These are phyloP conservation scores for Anthopleura xanthogrammica DNA, from an alignment of 92 coral and sea anemone species.

Conservation along the genomic window DNA sequence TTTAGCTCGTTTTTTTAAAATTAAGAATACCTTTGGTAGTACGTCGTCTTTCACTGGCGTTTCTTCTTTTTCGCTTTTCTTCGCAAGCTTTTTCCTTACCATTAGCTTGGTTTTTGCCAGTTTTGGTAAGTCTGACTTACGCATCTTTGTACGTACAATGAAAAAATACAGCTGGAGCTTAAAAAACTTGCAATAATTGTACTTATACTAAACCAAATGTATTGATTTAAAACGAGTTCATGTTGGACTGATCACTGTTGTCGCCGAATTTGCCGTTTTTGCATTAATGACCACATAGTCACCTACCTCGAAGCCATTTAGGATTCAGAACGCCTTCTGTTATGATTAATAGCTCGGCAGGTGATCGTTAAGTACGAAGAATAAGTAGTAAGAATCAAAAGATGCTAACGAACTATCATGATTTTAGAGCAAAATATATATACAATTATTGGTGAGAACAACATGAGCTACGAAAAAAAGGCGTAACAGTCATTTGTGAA, in stretches of 20 bases:
- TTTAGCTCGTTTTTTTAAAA: background rate
- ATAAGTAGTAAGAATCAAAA: background rate
- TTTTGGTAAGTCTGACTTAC: background rate
- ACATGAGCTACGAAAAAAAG: background rate
- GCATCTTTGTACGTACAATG: background rate
- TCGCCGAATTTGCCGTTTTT: background rate
- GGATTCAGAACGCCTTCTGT: background rate
- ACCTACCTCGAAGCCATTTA: background rate
- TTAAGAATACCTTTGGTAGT: background rate
- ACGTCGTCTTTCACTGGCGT: background rate
- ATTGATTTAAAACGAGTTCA: background rate
- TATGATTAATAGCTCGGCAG: background rate
- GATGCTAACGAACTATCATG: background rate
- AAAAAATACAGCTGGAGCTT: background rate
- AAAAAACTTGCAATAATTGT: background rate
- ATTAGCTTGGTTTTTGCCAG: conserved; percentile 17
- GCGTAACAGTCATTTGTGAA: too few relatives aligned
- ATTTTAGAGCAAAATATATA: background rate
- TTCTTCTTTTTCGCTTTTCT: background rate
- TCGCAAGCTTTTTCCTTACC: conserved; percentile 14
- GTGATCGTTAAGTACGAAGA: background rate
- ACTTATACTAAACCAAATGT: background rate
- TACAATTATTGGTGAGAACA: background rate
- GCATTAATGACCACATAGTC: background rate
- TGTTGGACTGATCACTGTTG: background rate